Evolutionary conservation across 2,888 invertebrate genomes (phyloP), one percentile per base, ranked within the genome.

Genomic region (Caenorhabditis becei): DNA sequence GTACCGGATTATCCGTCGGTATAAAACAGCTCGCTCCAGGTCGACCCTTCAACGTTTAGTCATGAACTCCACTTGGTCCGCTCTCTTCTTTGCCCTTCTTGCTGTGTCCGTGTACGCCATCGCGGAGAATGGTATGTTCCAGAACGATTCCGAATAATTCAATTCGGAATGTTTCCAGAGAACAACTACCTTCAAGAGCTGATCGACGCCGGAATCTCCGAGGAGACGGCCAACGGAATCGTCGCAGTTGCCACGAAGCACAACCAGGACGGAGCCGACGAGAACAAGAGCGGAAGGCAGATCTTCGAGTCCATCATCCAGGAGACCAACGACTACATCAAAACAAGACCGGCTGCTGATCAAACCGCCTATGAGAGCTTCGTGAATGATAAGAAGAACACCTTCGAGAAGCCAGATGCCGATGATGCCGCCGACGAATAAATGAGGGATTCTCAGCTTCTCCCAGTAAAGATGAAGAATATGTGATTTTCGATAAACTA

Each of bases 151-250:
- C 11, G 28, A 2, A 1, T 18, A 0, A 24, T 16, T 0, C 5
- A 32, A 32, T 32, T 32, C n/a, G n/a, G n/a, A 10, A 4, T 32
- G 10, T 23, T 77, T 69, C 8, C 35, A 77, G 78, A 71, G 49
- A 63, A 69, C 59, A 71, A 78, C 37, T 78, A 78, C 20, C 63
- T 71, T 10, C 70, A 78, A 54, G 78, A 78, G 47, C 28, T 78
- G 28, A 11, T 59, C 20, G 78, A 70, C 26, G 70, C 71, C 18
- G 78, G 78, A 51, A 32, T 78, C 3, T 53, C 70, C 1, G 41
- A 63, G 35, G 71, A 78, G 8, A 78, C 78, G 16, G 78, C 70
- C 16, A 16, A 71, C 7, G 71, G 65, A n/a, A 44, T 78, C 20
- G 65, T 66, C 16, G 70, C 41, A 44, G 47, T 78, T 18, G 28